Evolutionary conservation across 2,113 vertebrate species (phyloP).

Genomic region (Saccopteryx bilineata): DNA sequence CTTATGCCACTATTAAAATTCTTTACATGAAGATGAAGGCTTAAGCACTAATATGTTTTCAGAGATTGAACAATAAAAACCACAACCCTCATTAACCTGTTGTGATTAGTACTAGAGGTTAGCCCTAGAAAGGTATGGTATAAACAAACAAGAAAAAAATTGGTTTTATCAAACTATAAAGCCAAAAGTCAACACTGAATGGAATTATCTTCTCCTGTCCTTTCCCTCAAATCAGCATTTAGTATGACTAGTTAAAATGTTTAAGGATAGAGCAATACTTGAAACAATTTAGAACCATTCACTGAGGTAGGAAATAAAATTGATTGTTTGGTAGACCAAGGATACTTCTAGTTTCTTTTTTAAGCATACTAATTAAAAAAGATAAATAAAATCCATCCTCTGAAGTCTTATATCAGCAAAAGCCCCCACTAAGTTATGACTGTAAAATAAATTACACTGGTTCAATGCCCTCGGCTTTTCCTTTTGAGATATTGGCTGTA

Average conservation of each 20-base stretch:
- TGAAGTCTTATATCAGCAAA: conserved; percentile 43
- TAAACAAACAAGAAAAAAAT: conserved; percentile 50
- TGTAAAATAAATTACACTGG: not conserved
- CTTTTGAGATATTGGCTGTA: conserved; percentile 20
- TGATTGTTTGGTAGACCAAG: conserved; percentile 1
- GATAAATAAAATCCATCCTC: not conserved
- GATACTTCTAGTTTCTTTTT: not conserved
- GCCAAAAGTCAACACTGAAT: conserved; percentile 33
- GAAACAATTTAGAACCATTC: conserved; percentile 43
- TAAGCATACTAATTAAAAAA: conserved; percentile 53
- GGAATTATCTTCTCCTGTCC: conserved; percentile 35
- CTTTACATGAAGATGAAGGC: conserved; percentile 41
- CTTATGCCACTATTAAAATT: conserved; percentile 40
- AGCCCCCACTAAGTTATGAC: conserved; percentile 33
- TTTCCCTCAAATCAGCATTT: conserved; percentile 58
- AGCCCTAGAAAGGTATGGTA: conserved; percentile 18
- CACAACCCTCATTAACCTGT: not conserved
- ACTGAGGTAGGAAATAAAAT: conserved; percentile 60
- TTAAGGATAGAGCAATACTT: conserved; percentile 55
- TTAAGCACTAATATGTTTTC: conserved; percentile 34
- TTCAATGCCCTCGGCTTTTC: conserved; percentile 28
- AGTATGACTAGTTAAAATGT: conserved; percentile 52
- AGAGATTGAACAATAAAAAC: not conserved
- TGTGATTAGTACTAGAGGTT: conserved; percentile 44
- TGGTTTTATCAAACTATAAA: conserved; percentile 52